Conservation (phyloP, 2,888 invertebrate genomes). For the Uloborus plumipes region DNA sequence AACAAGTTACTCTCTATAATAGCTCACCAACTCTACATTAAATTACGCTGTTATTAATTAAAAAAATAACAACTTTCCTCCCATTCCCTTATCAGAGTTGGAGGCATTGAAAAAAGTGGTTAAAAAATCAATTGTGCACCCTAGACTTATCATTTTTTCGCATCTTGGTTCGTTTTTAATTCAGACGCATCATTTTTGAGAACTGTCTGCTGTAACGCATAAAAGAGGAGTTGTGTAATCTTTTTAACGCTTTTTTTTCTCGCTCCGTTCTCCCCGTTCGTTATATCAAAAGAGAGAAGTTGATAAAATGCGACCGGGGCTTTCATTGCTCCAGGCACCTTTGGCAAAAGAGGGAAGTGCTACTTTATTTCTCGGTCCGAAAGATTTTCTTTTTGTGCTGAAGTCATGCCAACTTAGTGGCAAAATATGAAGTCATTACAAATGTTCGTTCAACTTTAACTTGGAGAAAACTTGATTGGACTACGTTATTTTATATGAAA, state of each 20-base stretch:
- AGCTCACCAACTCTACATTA: slow-evolving; percentile 46
- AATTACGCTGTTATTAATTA: slow-evolving; percentile 57
- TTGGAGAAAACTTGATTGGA: too few species aligned
- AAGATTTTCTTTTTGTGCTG: too few species aligned
- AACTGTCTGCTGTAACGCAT: slow-evolving; percentile 16
- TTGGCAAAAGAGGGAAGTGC: slow-evolving; percentile 21
- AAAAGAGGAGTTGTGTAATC: slow-evolving; percentile 30
- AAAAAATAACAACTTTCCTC: slow-evolving; percentile 51
- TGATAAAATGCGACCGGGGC: slow-evolving; percentile 40
- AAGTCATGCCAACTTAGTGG: too few species aligned
- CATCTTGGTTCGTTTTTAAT: slow-evolving; percentile 54
- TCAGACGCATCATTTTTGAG: slow-evolving; percentile 34
- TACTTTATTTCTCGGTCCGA: slow-evolving; percentile 31
- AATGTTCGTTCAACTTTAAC: too few species aligned
- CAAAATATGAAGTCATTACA: too few species aligned
- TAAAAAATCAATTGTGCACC: slow-evolving; percentile 45
- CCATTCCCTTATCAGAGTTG: slow-evolving; percentile 38
- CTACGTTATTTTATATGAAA: too few species aligned
- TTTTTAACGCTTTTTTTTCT: slow-evolving; percentile 25
- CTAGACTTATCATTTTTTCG: slow-evolving; percentile 52
- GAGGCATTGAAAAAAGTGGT: slow-evolving; percentile 23
- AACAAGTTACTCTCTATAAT: slow-evolving; percentile 51
- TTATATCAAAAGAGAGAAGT: slow-evolving; percentile 10
- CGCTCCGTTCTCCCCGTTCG: background rate
- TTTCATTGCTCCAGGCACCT: slow-evolving; percentile 26